phyloP scores from a whole-genome alignment of 2,113 vertebrate genomes.

The Dolichotis patagonum region DNA sequence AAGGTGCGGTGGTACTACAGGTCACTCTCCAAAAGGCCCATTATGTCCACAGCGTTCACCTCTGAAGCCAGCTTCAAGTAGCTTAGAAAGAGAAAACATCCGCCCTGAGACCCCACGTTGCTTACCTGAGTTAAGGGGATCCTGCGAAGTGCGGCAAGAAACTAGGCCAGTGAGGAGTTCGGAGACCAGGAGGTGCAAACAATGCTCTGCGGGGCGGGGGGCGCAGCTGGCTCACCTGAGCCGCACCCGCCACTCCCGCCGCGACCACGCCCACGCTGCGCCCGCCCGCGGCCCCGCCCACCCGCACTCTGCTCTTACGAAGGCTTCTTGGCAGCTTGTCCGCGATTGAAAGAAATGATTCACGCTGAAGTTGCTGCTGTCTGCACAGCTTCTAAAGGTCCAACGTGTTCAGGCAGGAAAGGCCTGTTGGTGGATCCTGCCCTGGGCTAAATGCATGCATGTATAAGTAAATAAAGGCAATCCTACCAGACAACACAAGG shows the following conservation, averaged over 20 bases:
- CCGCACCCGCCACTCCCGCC: slow-evolving; percentile 77
- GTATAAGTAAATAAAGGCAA: not conserved
- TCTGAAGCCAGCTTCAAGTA: not conserved
- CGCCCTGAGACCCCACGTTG: not conserved
- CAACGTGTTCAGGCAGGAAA: slow-evolving; percentile 84
- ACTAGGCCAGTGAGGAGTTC: slow-evolving; percentile 47
- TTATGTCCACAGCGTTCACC: not conserved
- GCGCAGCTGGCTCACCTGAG: slow-evolving; percentile 73
- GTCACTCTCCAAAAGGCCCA: not conserved
- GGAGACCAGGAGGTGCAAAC: slow-evolving; percentile 9
- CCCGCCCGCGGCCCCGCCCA: slow-evolving; percentile 39
- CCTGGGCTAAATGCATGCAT: slow-evolving; percentile 3
- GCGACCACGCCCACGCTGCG: slow-evolving; percentile 66
- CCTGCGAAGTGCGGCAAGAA: not conserved
- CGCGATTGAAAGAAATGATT: slow-evolving; percentile 76
- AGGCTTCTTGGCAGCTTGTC: slow-evolving; percentile 75
- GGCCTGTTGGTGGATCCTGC: slow-evolving; percentile 41
- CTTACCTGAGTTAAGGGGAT: slow-evolving; percentile 84
- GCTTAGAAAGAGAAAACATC: not conserved
- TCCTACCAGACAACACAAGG: not conserved
- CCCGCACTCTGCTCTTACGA: slow-evolving; percentile 61
- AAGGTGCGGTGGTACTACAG: fast-evolving
- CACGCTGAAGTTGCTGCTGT: slow-evolving; percentile 79
- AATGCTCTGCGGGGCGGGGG: slow-evolving; percentile 2
- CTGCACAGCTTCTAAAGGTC: slow-evolving; percentile 75